Evolutionary conservation across 2,113 vertebrate genomes (phyloP).

Genomic region (Tapirus terrestris): DNA sequence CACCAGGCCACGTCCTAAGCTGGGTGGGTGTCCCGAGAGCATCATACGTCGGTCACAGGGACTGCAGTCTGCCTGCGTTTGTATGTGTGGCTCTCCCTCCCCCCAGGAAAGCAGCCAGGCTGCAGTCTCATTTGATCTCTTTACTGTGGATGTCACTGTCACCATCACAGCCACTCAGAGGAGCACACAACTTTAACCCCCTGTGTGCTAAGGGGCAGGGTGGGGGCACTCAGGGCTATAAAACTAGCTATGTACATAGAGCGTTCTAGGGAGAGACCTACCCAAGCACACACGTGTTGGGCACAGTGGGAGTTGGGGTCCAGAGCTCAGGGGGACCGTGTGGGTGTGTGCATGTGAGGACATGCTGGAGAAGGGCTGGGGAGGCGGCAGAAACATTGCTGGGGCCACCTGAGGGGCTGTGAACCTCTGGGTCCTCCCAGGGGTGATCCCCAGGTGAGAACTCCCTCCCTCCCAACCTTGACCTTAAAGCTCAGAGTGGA

Average conservation of each 20-base stretch:
- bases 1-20: not conserved
- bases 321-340: not conserved
- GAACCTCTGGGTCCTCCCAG: not conserved
- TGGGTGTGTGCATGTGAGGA: not conserved
- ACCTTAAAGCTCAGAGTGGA: not conserved
- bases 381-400: not conserved
- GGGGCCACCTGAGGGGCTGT: not conserved
- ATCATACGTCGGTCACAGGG: not conserved
- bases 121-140: not conserved
- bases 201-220: slow-evolving; percentile 43
- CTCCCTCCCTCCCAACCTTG: not conserved
- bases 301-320: not conserved
- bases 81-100: fast-evolving
- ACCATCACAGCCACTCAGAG: slow-evolving; percentile 42
- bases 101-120: slow-evolving; percentile 20
- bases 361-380: not conserved
- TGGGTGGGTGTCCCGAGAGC: fast-evolving
- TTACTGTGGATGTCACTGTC: slow-evolving; percentile 67
- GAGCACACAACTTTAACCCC: slow-evolving; percentile 54
- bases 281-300: not conserved
- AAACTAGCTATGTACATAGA: slow-evolving; percentile 73
- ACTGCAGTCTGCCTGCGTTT: not conserved
- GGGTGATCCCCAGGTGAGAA: not conserved
- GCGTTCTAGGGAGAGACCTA: not conserved
- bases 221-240: not conserved